Percentiles rank a stretch among this genome's conserved stretches.
Conservation (phyloP, 2,113 vertebrate species). For the Cepphus grylle region DNA sequence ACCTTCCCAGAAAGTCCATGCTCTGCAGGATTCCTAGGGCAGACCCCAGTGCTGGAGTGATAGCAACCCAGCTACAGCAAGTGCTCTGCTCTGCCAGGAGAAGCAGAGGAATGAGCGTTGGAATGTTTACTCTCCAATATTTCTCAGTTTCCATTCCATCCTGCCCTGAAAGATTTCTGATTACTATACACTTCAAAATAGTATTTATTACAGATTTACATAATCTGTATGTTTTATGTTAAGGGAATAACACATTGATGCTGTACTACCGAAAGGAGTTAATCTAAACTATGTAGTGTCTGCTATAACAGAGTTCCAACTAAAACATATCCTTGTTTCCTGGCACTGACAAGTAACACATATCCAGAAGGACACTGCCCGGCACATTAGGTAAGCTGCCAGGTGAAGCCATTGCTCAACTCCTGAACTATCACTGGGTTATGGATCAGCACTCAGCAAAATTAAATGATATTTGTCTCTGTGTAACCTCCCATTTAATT, state of each 20-base stretch:
- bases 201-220: constrained; percentile 70
- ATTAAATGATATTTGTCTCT: neutral
- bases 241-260: constrained; percentile 61
- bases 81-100: neutral
- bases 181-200: constrained; percentile 71
- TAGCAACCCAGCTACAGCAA: neutral
- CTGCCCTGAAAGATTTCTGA: constrained; percentile 70
- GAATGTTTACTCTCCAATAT: constrained; percentile 61
- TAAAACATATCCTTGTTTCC: constrained; percentile 24
- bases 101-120: constrained; percentile 63
- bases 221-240: constrained; percentile 62
- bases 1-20: neutral
- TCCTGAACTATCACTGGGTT: neutral
- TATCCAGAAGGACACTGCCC: constrained; percentile 37
- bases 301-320: constrained; percentile 33
- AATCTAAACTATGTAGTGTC: constrained; percentile 45
- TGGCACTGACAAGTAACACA: constrained; percentile 11
- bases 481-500: neutral
- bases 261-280: constrained; percentile 55
- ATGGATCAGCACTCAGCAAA: neutral
- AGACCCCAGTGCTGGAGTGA: neutral
- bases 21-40: neutral
- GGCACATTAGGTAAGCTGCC: neutral
- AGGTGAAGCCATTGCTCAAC: neutral
- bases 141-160: constrained; percentile 64